phyloP scores from a whole-genome alignment of 2,888 invertebrate species.

The Morpho deidamia region DNA sequence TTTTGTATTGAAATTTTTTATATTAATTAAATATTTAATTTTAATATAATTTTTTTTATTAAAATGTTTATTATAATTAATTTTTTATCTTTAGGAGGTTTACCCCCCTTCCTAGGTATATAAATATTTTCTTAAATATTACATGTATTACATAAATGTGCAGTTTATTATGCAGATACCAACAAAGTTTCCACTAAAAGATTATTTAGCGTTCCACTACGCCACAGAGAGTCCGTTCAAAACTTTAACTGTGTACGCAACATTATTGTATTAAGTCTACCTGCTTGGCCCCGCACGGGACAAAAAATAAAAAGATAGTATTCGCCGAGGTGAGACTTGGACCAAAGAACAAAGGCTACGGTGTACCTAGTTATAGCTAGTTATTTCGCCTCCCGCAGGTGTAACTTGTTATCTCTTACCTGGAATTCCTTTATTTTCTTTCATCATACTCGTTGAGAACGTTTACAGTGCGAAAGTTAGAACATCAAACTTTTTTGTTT shows the following conservation, averaged over 20 bases:
- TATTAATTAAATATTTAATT: too few species aligned
- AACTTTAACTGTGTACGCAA: slow-evolving; percentile 20
- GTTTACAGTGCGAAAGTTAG: slow-evolving; percentile 44
- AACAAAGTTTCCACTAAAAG: too few species aligned
- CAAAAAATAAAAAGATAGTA: slow-evolving; percentile 73
- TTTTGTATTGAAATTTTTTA: too few species aligned
- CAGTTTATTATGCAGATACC: too few species aligned
- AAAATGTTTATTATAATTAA: too few species aligned
- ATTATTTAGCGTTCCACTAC: too few species aligned
- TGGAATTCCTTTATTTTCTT: slow-evolving; percentile 56
- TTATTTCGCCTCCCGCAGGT: slow-evolving; percentile 57
- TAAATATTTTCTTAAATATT: too few species aligned
- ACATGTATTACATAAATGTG: too few species aligned
- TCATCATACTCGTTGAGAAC: slow-evolving; percentile 40
- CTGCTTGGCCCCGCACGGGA: slow-evolving; percentile 57
- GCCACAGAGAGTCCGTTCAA: background rate
- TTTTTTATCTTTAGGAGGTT: too few species aligned
- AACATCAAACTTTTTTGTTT: slow-evolving; percentile 24
- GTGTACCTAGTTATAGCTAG: slow-evolving; percentile 66
- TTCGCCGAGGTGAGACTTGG: slow-evolving; percentile 59
- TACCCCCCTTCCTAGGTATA: too few species aligned
- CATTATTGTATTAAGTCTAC: slow-evolving; percentile 63
- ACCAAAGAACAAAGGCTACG: slow-evolving; percentile 69
- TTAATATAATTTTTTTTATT: too few species aligned
- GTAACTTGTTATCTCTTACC: slow-evolving; percentile 67